Percentiles rank a stretch among this genome's conserved stretches.
phyloP scores from a whole-genome alignment of 2,888 invertebrate species.

The Stegana nigrithorax region DNA sequence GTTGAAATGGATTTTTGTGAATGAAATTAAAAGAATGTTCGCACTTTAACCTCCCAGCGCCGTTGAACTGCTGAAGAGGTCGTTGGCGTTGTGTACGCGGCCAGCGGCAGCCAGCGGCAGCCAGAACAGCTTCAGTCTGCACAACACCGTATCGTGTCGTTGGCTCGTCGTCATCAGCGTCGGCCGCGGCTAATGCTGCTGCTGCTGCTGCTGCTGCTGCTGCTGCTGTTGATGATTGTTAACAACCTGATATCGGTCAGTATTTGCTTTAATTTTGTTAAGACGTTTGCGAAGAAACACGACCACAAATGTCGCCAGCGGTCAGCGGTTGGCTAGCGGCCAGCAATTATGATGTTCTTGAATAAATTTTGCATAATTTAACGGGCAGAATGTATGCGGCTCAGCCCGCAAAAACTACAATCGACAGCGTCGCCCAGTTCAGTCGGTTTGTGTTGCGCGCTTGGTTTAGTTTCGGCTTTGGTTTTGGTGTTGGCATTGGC shows the following conservation, averaged over 20 bases:
- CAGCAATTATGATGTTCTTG: conserved; percentile 24
- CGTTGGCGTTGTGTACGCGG: neutral
- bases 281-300: no score
- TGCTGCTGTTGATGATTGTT: conserved; percentile 15
- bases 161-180: no score
- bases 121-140: no score
- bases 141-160: no score
- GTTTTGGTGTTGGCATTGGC: conserved; percentile 18
- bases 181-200: no score
- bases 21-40: no score
- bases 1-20: no score
- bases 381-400: no score
- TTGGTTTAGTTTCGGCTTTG: conserved; percentile 28
- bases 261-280: neutral
- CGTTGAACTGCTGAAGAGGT: neutral
- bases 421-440: conserved; percentile 33
- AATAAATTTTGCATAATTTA: conserved; percentile 54
- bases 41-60: no score
- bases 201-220: no score
- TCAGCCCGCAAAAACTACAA: no score
- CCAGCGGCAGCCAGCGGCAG: no score
- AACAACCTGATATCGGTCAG: neutral
- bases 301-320: conserved; percentile 24
- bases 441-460: conserved; percentile 38
- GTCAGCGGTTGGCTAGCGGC: neutral